Evolutionary conservation across 2,797 vertebrate species (phyloP).

Genomic region (Selene dorsalis): DNA sequence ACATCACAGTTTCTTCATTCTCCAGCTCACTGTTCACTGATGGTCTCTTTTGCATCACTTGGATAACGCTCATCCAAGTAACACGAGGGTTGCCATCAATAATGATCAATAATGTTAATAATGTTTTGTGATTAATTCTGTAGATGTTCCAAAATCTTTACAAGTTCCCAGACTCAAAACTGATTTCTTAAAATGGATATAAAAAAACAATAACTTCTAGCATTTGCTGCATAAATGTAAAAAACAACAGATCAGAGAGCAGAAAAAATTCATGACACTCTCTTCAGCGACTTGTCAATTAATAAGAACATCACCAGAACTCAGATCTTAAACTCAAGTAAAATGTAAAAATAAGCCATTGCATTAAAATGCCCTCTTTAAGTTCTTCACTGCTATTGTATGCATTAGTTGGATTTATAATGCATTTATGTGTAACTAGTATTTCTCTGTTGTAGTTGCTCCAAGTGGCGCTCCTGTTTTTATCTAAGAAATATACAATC

Average conservation of each 20-base stretch:
- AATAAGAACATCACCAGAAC: neutral
- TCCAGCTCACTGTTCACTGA: conserved; percentile 28
- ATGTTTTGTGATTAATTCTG: neutral
- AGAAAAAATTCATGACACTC: neutral
- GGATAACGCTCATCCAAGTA: conserved; percentile 7
- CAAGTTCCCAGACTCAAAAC: neutral
- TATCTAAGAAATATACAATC: conserved; percentile 26
- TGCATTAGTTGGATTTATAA: no score
- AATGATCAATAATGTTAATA: conserved; percentile 8
- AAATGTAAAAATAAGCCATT: neutral
- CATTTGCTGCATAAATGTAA: neutral
- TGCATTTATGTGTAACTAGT: neutral
- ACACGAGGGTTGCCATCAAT: conserved; percentile 6
- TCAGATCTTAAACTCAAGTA: neutral
- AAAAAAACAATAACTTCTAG: no score
- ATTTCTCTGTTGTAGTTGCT: neutral
- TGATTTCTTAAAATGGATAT: neutral
- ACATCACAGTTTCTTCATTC: conserved; percentile 43
- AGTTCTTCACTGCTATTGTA: neutral
- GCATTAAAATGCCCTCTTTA: neutral
- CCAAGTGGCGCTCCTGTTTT: neutral
- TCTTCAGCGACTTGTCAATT: neutral
- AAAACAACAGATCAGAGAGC: neutral
- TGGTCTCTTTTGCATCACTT: conserved; percentile 37
- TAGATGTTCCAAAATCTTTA: neutral